A percentile compares a stretch with the other conserved stretches of the same genome.
Evolutionary conservation across 2,113 vertebrate species (phyloP).

Genomic region (Montifringilla adamsi): DNA sequence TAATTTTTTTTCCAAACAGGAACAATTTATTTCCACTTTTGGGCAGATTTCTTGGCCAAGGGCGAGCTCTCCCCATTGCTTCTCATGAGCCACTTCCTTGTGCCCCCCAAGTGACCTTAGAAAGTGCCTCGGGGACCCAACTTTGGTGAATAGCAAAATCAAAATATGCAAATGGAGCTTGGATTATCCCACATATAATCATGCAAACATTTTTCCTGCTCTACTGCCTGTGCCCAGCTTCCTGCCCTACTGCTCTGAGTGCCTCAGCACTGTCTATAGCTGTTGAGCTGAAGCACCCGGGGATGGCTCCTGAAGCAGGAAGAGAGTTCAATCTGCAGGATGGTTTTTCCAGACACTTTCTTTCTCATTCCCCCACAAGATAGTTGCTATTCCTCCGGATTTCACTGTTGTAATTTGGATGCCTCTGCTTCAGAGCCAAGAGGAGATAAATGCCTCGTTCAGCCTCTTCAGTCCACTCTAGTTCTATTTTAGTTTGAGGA

Average conservation of each 20-base stretch:
- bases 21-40: slow-evolving; percentile 47
- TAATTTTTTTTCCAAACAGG: not conserved
- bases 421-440: slow-evolving; percentile 13
- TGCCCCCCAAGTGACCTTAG: not conserved
- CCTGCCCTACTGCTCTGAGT: slow-evolving; percentile 58
- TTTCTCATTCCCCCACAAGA: slow-evolving; percentile 50
- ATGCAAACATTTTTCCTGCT: slow-evolving; percentile 10
- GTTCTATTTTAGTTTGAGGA: slow-evolving; percentile 62
- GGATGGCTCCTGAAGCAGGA: slow-evolving; percentile 63
- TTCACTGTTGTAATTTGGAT: slow-evolving; percentile 35
- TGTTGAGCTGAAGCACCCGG: slow-evolving; percentile 64
- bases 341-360: slow-evolving; percentile 50
- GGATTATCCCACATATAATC: slow-evolving; percentile 27
- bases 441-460: slow-evolving; percentile 49
- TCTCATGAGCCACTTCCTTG: fast-evolving
- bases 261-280: slow-evolving; percentile 14
- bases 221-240: slow-evolving; percentile 45
- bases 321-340: slow-evolving; percentile 47
- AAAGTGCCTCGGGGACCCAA: not conserved
- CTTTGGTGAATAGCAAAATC: slow-evolving; percentile 59
- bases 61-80: not conserved
- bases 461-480: slow-evolving; percentile 65
- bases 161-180: slow-evolving; percentile 15
- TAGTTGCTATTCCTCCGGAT: slow-evolving; percentile 32
- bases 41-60: slow-evolving; percentile 13